Conservation (phyloP, 2,888 invertebrate genomes). For the Lepidochrysops patricia region DNA sequence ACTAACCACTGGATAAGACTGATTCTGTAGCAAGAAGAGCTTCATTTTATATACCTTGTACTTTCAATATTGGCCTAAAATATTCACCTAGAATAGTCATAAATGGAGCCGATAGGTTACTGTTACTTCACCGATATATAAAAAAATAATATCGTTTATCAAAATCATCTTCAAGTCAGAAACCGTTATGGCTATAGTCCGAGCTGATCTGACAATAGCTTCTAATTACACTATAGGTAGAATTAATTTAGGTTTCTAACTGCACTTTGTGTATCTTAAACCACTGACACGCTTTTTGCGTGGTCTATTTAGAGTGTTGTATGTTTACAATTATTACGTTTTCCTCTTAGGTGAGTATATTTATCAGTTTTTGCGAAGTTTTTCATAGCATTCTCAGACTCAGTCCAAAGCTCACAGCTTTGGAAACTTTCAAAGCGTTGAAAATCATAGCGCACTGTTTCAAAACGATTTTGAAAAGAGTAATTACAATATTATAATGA, state of each 20-base stretch:
- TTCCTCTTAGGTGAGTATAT: not conserved
- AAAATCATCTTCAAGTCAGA: not conserved
- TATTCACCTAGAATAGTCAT: conserved; percentile 56
- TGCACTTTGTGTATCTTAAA: not conserved
- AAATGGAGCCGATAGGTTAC: conserved; percentile 55
- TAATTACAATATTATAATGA: not conserved
- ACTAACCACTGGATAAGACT: conserved; percentile 3
- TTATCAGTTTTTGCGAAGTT: not conserved
- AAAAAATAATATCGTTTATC: not conserved
- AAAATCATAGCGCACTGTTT: no score
- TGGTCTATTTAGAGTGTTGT: not conserved
- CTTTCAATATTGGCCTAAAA: conserved; percentile 48
- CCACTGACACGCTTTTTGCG: not conserved
- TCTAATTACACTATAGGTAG: not conserved
- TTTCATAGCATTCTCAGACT: no score
- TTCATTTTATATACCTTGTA: not conserved
- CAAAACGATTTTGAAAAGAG: not conserved
- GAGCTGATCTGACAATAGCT: not conserved
- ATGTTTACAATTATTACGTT: not conserved
- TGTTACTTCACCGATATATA: conserved; percentile 42
- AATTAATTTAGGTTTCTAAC: not conserved
- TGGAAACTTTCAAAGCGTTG: no score
- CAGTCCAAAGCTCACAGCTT: no score
- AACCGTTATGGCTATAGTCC: not conserved
- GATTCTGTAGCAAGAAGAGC: conserved; percentile 42